Evolutionary conservation across 2,797 vertebrate species (phyloP), one percentile per base, ranked within the genome.

Genomic region (Todus mexicanus): DNA sequence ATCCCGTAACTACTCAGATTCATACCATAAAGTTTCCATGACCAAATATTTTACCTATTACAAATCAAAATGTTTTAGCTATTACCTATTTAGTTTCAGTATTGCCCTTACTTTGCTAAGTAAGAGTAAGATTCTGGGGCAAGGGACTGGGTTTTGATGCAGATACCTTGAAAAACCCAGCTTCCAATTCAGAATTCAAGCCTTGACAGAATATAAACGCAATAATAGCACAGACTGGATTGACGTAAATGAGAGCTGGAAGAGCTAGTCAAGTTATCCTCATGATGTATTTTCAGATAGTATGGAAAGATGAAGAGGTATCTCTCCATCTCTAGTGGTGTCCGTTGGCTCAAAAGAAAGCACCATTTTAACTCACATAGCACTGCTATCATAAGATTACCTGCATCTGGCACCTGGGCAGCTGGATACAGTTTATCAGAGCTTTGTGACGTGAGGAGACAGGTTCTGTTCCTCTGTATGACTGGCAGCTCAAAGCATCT

Each of bases 101-200:
- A 53, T 50, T 37, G 76, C 7, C 25, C 26, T 59, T 48, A 51
- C 25, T 69, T 80, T 65, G 5, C 40, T 68, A 37, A 54, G 15
- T 23, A 89, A 69, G 29, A 60, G 13, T 21, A 59, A 91, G 33
- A 59, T n/a, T 17, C 3, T 47, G n/a, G 18, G 10, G 13, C 29
- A 69, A 85, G 27, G 22, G 27, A 68, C 9, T 14, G 1, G 27
- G 47, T 91, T 89, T 82, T 76, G 11, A 25, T 38, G 33, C 14
- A 90, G 29, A 68, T 53, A 35, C 2, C 12, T 60, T 50, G 18
- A 77, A 92, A 92, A 90, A 45, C 23, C 15, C 17, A 56, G 14
- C 19, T 66, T 66, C 51, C 0, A 0, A 6, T n/a, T 70, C 0
- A 0, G 33, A 42, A 13, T 70, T 85, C 0, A 2, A 66, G 27